Evolutionary conservation across 2,113 vertebrate genomes (phyloP).

Genomic region (Todiramphus chloris): DNA sequence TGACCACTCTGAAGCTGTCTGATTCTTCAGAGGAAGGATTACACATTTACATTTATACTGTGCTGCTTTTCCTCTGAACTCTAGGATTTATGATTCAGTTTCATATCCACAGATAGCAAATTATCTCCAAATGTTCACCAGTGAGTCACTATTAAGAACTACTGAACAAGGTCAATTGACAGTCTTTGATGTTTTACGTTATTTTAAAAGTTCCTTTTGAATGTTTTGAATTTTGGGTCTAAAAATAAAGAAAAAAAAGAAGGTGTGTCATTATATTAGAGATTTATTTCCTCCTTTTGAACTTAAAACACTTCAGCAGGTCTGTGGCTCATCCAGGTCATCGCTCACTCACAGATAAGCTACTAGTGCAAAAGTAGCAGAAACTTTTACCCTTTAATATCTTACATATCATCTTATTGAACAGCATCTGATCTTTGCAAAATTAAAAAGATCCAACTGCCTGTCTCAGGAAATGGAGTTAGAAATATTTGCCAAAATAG

Average conservation of each 20-base stretch:
- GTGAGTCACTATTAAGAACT: slow-evolving; percentile 67
- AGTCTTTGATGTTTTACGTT: slow-evolving; percentile 60
- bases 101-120: slow-evolving; percentile 74
- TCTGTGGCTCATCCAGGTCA: slow-evolving; percentile 63
- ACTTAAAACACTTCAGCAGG: slow-evolving; percentile 49
- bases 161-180: slow-evolving; percentile 69
- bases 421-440: neutral
- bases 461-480: neutral
- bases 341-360: slow-evolving; percentile 32
- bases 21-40: slow-evolving; percentile 57
- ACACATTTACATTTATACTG: slow-evolving; percentile 62
- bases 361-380: neutral
- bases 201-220: slow-evolving; percentile 66
- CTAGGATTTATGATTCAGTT: slow-evolving; percentile 74
- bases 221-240: slow-evolving; percentile 67
- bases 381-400: neutral
- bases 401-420: neutral
- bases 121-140: slow-evolving; percentile 79
- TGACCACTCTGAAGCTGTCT: slow-evolving; percentile 28
- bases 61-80: slow-evolving; percentile 63
- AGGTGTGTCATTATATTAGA: slow-evolving; percentile 63
- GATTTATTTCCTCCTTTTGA: slow-evolving; percentile 68
- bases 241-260: slow-evolving; percentile 62
- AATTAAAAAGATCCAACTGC: slow-evolving; percentile 15
- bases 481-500: neutral